Evolutionary conservation across 1,140 invertebrate species (phyloP).

Genomic region (Diorhabda sublineata): DNA sequence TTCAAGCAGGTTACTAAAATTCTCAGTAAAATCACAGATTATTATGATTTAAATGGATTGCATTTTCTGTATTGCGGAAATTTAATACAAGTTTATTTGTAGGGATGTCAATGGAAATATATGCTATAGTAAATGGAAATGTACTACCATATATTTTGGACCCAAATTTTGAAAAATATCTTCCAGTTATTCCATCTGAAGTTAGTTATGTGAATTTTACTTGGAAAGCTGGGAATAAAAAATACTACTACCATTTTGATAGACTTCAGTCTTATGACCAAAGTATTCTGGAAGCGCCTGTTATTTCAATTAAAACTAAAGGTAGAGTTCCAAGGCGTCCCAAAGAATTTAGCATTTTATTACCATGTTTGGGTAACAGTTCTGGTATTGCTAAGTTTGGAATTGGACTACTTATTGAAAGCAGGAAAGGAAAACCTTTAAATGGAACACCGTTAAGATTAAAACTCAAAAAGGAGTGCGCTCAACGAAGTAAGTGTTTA

Average conservation of each 20-base stretch:
- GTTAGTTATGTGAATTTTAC: slow-evolving; percentile 88
- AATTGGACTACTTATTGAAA: slow-evolving; percentile 83
- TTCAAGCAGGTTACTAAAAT: too few species aligned
- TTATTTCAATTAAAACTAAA: slow-evolving; percentile 79
- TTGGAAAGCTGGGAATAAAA: slow-evolving; percentile 80
- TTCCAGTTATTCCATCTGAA: slow-evolving; percentile 86
- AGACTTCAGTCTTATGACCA: slow-evolving; percentile 77
- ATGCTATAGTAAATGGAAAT: slow-evolving; percentile 78
- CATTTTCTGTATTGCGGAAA: slow-evolving; percentile 7
- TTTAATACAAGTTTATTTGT: slow-evolving; percentile 23
- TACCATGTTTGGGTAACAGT: slow-evolving; percentile 85
- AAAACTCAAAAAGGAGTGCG: slow-evolving; percentile 90
- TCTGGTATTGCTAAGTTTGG: slow-evolving; percentile 85
- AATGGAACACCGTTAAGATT: slow-evolving; percentile 86
- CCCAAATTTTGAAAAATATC: slow-evolving; percentile 81
- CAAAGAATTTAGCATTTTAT: slow-evolving; percentile 87
- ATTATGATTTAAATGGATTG: too few species aligned
- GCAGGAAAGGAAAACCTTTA: slow-evolving; percentile 67
- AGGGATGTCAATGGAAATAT: slow-evolving; percentile 85
- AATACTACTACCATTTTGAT: slow-evolving; percentile 86
- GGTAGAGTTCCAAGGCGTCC: slow-evolving; percentile 79
- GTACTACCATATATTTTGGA: slow-evolving; percentile 81
- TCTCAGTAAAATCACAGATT: too few species aligned
- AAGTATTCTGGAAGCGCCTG: slow-evolving; percentile 75
- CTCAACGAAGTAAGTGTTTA: slow-evolving; percentile 73